phyloP scores from a whole-genome alignment of 2,113 vertebrate species.

The Poecilia latipinna region DNA sequence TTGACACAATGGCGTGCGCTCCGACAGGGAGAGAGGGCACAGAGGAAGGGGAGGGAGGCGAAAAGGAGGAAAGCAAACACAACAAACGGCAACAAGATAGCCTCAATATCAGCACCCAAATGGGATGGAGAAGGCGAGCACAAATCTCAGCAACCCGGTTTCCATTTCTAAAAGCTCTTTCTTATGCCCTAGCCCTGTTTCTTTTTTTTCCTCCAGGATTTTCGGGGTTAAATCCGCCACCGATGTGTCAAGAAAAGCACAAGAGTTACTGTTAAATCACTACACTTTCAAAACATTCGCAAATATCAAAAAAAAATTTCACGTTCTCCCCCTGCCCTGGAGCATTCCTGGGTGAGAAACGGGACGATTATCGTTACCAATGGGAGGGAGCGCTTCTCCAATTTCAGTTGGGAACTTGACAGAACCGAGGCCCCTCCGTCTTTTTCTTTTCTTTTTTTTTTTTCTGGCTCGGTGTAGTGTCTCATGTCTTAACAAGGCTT shows the following conservation, averaged over 20 bases:
- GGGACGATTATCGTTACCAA: slow-evolving; percentile 83
- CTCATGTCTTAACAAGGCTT: slow-evolving; percentile 91
- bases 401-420: slow-evolving; percentile 88
- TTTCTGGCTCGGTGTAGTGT: slow-evolving; percentile 80
- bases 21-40: slow-evolving; percentile 67
- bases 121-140: slow-evolving; percentile 70
- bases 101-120: slow-evolving; percentile 72
- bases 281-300: slow-evolving; percentile 45
- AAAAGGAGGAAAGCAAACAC: slow-evolving; percentile 57
- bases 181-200: slow-evolving; percentile 44
- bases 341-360: slow-evolving; percentile 41
- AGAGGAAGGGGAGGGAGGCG: slow-evolving; percentile 49
- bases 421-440: slow-evolving; percentile 76
- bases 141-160: slow-evolving; percentile 69
- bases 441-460: too few species aligned
- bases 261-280: slow-evolving; percentile 51
- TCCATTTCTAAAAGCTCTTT: slow-evolving; percentile 47
- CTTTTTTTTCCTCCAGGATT: slow-evolving; percentile 33
- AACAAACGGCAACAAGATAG: slow-evolving; percentile 74
- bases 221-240: slow-evolving; percentile 41
- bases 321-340: not conserved
- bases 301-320: slow-evolving; percentile 32
- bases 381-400: slow-evolving; percentile 87
- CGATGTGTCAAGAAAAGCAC: slow-evolving; percentile 52
- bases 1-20: slow-evolving; percentile 71